Evolutionary conservation across 2,113 vertebrate genomes (phyloP).

Genomic region (Muscicapa adusta): DNA sequence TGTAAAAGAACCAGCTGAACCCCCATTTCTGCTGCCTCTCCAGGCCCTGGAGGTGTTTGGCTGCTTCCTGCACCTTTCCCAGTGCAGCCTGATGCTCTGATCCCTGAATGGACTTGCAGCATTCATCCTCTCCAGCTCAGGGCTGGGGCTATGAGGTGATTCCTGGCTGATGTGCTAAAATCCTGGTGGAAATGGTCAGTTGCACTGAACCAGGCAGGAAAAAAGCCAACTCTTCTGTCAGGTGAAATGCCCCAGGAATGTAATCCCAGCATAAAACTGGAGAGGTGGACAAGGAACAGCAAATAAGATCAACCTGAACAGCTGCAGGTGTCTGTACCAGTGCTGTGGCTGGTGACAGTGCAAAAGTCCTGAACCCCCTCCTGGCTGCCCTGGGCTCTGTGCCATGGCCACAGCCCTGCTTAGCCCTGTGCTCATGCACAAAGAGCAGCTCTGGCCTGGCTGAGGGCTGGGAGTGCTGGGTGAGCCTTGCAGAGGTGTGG

Average conservation of each 20-base stretch:
- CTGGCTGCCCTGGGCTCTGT: neutral
- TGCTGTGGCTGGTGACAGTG: neutral
- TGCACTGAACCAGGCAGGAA: neutral
- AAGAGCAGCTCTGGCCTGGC: neutral
- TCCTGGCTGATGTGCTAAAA: neutral
- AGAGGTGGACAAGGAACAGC: neutral
- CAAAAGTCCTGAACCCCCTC: neutral
- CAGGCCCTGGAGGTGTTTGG: neutral
- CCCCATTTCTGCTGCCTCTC: neutral
- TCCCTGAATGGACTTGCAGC: neutral
- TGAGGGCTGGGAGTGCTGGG: neutral
- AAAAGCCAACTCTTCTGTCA: neutral
- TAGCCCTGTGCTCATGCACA: accelerated
- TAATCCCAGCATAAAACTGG: neutral
- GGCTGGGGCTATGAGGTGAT: neutral
- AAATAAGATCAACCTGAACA: neutral
- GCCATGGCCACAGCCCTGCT: neutral
- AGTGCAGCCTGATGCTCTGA: neutral
- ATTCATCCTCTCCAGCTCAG: neutral
- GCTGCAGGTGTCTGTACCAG: neutral
- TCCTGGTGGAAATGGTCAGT: neutral
- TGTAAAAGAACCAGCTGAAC: neutral
- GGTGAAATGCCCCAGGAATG: neutral
- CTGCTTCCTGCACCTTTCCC: neutral
- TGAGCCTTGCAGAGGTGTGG: neutral